These are phyloP conservation scores for Perdita meconis DNA, from an alignment of 2,888 invertebrate species.

Conservation along the genomic window DNA sequence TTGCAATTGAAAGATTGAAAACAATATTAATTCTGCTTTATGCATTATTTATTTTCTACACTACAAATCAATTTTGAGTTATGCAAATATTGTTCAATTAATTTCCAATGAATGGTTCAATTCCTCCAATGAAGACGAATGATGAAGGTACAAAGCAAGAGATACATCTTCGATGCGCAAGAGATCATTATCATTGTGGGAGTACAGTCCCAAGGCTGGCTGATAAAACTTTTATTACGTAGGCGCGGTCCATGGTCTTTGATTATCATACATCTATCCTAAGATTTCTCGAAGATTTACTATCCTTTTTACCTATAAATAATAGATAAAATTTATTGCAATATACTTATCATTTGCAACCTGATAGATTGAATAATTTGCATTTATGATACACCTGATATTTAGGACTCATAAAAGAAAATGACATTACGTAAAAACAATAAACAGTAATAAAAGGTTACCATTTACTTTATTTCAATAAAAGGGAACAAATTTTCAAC, in stretches of 20 bases:
- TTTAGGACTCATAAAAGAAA: too few species aligned
- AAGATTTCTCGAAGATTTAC: conserved; percentile 22
- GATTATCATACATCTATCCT: conserved; percentile 59
- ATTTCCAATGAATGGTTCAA: conserved; percentile 10
- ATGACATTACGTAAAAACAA: background rate
- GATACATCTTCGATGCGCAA: conserved; percentile 38
- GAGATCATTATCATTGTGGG: conserved; percentile 55
- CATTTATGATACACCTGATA: background rate
- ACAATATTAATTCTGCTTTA: too few species aligned
- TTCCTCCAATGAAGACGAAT: conserved; percentile 25
- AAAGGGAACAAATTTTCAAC: too few species aligned
- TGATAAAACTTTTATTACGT: conserved; percentile 53
- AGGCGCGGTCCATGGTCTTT: conserved; percentile 41
- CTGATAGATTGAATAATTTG: background rate
- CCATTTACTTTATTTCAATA: too few species aligned
- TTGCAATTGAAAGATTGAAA: too few species aligned
- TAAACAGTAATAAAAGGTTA: background rate
- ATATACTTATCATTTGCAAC: background rate
- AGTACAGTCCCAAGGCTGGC: conserved; percentile 51
- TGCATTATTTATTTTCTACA: too few species aligned
- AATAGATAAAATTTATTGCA: background rate
- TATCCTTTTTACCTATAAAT: background rate
- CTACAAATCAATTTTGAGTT: background rate
- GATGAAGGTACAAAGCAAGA: conserved; percentile 31
- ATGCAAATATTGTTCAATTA: conserved; percentile 31